A percentile compares a stretch with the other conserved stretches of the same genome.
Conservation (phyloP, 2,113 vertebrate genomes). For the Salvator merianae region DNA sequence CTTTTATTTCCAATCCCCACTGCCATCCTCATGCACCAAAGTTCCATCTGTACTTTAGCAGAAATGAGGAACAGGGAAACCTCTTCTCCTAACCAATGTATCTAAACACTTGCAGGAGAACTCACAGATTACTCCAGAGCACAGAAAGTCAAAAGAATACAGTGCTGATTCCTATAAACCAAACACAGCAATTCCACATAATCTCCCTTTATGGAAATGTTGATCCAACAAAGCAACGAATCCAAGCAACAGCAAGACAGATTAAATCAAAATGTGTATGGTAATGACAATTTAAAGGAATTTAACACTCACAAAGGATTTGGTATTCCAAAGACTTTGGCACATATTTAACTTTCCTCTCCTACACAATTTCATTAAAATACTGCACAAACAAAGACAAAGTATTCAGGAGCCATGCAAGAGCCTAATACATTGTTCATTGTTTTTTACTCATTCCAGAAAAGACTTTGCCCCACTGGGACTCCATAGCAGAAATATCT, state of each 20-base stretch:
- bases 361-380: not conserved
- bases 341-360: slow-evolving; percentile 8
- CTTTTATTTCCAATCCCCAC: not conserved
- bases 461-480: not conserved
- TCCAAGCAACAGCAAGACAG: slow-evolving; percentile 9
- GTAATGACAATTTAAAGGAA: slow-evolving; percentile 18
- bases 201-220: slow-evolving; percentile 27
- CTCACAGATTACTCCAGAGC: not conserved
- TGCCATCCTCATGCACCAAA: not conserved
- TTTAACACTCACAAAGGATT: not conserved
- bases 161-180: not conserved
- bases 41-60: not conserved
- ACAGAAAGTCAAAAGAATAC: not conserved
- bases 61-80: not conserved
- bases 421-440: not conserved
- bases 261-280: slow-evolving; percentile 12
- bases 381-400: not conserved
- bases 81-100: not conserved
- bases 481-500: not conserved
- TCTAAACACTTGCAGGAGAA: not conserved
- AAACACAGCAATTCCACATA: not conserved
- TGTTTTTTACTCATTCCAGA: slow-evolving; percentile 5
- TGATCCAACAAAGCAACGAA: slow-evolving; percentile 1
- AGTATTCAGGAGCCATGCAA: not conserved
- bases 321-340: not conserved